phyloP scores from a whole-genome alignment of 2,888 invertebrate genomes.

The Machimus atricapillus region DNA sequence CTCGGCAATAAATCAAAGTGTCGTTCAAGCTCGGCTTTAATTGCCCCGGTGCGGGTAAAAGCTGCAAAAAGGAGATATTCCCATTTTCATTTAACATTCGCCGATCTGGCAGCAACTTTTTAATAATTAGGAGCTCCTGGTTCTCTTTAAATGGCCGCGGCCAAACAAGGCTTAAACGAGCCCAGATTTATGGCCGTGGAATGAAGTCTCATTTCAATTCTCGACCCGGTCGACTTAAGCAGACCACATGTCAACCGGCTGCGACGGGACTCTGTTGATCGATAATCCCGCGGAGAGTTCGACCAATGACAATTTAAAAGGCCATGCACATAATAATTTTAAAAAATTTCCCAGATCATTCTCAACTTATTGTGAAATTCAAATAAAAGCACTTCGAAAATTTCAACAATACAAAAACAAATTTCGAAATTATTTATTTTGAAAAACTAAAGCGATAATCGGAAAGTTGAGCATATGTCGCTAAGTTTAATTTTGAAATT shows the following conservation, averaged over 20 bases:
- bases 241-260: neutral
- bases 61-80: conserved; percentile 15
- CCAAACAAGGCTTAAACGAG: neutral
- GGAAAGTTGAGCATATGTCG: no score
- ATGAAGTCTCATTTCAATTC: conserved; percentile 36
- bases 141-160: conserved; percentile 2
- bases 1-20: conserved; percentile 9
- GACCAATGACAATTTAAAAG: neutral
- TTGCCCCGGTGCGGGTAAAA: conserved; percentile 9
- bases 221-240: neutral
- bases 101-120: conserved; percentile 18
- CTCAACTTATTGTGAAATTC: no score
- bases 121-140: conserved; percentile 36
- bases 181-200: conserved; percentile 10
- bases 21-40: conserved; percentile 27
- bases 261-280: neutral
- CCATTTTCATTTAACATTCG: conserved; percentile 5
- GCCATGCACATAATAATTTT: neutral
- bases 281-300: neutral
- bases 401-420: no score
- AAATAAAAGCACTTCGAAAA: no score
- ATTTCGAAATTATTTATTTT: no score
- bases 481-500: no score
- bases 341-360: no score
- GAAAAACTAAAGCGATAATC: no score